Evolutionary conservation across 2,797 vertebrate species (phyloP).

Genomic region (Mastacembelus armatus): DNA sequence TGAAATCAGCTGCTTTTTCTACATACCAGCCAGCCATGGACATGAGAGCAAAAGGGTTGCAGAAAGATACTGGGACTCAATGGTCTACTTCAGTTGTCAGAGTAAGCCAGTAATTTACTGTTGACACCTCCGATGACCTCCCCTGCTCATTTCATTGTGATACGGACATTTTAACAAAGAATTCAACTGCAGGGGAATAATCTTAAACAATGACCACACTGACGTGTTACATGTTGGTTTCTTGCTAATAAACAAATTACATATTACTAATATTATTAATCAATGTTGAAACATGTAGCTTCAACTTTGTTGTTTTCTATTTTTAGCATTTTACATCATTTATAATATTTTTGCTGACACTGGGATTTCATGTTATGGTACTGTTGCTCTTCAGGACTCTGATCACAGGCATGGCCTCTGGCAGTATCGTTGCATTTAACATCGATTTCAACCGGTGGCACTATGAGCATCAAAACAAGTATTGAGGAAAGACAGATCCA

Average conservation of each 20-base stretch:
- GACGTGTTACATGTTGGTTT: too few species aligned
- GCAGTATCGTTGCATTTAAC: conserved; percentile 99
- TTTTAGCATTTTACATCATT: neutral
- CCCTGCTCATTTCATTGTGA: conserved; percentile 26
- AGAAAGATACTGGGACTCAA: conserved; percentile 39
- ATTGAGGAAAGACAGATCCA: conserved; percentile 78
- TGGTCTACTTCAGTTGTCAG: conserved; percentile 47
- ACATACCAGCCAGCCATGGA: conserved; percentile 58
- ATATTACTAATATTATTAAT: too few species aligned
- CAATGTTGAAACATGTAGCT: too few species aligned
- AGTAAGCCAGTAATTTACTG: conserved; percentile 52
- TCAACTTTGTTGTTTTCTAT: too few species aligned
- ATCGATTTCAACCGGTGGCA: conserved; percentile 99
- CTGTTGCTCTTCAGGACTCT: conserved; percentile 88
- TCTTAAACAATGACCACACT: neutral
- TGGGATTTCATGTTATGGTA: conserved; percentile 2
- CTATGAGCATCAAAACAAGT: conserved; percentile 98
- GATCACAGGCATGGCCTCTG: conserved; percentile 98
- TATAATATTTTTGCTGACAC: neutral
- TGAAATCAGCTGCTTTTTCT: conserved; percentile 78
- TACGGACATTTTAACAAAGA: conserved; percentile 41
- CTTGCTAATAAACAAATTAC: neutral
- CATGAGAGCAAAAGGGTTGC: conserved; percentile 38
- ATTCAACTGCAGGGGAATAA: conserved; percentile 23
- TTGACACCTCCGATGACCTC: conserved; percentile 46